phyloP scores from a whole-genome alignment of 2,113 vertebrate species.

The Rana temporaria region DNA sequence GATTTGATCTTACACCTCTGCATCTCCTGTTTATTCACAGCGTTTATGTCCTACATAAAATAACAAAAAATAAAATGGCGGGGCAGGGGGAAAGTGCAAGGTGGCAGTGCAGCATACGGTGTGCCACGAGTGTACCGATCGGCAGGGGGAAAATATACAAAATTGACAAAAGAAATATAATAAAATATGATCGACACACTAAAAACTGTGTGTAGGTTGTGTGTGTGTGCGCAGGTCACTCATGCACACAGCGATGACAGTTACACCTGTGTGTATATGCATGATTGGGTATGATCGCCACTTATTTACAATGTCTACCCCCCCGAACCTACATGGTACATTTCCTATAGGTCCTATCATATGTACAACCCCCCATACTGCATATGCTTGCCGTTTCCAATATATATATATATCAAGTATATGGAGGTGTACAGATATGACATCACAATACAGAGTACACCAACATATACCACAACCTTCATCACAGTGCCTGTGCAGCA shows the following conservation, averaged over 20 bases:
- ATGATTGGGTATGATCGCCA: background rate
- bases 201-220: background rate
- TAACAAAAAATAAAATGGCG: background rate
- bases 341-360: background rate
- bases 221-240: background rate
- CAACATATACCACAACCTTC: background rate
- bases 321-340: background rate
- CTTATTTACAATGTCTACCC: background rate
- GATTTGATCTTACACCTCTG: background rate
- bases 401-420: background rate
- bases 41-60: background rate
- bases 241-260: background rate
- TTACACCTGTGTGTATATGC: background rate
- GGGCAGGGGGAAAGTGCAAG: background rate
- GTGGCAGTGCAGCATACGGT: constrained; percentile 23
- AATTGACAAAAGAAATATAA: background rate
- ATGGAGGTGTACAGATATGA: background rate
- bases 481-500: background rate
- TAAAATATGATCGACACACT: background rate
- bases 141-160: background rate
- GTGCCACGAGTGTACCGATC: constrained; percentile 11
- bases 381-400: background rate
- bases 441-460: background rate
- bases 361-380: background rate
- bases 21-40: constrained; percentile 9